Evolutionary conservation across 2,113 vertebrate species (phyloP).

Genomic region (Pagrus major): DNA sequence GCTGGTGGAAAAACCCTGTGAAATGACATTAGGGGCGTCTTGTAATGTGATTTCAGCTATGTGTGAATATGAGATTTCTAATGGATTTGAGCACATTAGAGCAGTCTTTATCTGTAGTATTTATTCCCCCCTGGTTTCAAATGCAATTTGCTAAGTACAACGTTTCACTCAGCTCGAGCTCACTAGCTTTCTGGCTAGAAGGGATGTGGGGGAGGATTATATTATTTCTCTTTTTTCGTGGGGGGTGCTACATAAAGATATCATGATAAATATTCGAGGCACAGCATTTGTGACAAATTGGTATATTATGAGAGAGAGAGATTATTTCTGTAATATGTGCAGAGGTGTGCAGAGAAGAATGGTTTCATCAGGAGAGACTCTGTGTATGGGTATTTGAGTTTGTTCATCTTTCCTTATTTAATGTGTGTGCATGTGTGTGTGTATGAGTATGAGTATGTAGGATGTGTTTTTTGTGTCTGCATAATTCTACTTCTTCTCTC

Average conservation of each 20-base stretch:
- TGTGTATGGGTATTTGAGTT: background rate
- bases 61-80: conserved; percentile 89
- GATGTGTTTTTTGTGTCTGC: background rate
- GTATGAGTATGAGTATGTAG: background rate
- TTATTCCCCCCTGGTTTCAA: conserved; percentile 85
- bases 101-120: conserved; percentile 85
- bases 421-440: background rate
- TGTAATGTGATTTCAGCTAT: conserved; percentile 86
- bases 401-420: background rate
- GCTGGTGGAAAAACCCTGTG: conserved; percentile 74
- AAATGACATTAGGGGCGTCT: conserved; percentile 85
- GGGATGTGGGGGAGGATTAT: conserved; percentile 61
- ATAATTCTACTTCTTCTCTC: background rate
- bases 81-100: conserved; percentile 87
- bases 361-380: conserved; percentile 2
- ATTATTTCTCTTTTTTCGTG: conserved; percentile 57
- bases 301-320: conserved; percentile 56
- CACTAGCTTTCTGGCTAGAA: conserved; percentile 65
- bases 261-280: conserved; percentile 57
- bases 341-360: conserved; percentile 42
- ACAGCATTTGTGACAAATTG: conserved; percentile 67
- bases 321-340: conserved; percentile 42
- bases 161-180: conserved; percentile 72
- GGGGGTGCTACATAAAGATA: conserved; percentile 52
- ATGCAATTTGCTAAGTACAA: conserved; percentile 85